These are phyloP conservation scores for Astreopora myriophthalma DNA, from an alignment of 64 coral and sea anemone species.

Conservation along the genomic window DNA sequence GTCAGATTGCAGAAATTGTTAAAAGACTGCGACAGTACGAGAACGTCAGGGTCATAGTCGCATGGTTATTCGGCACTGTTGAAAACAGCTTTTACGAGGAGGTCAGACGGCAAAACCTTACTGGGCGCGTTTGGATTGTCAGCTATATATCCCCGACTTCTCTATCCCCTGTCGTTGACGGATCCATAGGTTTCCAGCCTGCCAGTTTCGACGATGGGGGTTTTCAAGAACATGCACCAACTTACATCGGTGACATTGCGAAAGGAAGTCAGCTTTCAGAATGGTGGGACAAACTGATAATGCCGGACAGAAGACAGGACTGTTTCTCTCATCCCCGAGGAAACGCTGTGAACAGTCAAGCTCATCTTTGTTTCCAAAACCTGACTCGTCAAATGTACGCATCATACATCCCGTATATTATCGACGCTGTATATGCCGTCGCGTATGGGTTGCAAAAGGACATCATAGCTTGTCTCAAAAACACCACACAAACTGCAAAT, in stretches of 20 bases:
- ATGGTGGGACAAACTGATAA: constrained; percentile 49
- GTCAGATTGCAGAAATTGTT: neutral
- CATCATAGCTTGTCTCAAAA: constrained; percentile 6
- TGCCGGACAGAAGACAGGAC: neutral
- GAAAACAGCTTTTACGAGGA: neutral
- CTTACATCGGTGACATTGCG: neutral
- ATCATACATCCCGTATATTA: constrained; percentile 42
- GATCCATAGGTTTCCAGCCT: neutral
- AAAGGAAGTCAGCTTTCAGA: neutral
- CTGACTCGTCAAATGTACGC: neutral
- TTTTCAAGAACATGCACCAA: neutral
- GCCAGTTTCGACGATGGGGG: neutral
- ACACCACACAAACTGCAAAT: neutral
- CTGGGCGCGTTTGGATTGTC: neutral
- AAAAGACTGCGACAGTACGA: neutral
- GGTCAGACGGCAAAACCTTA: neutral
- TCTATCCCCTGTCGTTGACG: neutral
- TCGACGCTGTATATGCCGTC: constrained; percentile 70
- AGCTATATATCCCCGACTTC: neutral
- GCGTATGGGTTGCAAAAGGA: constrained; percentile 49
- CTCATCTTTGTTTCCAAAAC: neutral
- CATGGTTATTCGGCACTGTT: neutral
- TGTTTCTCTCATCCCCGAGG: constrained; percentile 9
- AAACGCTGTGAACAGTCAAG: neutral
- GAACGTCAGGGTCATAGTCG: constrained; percentile 8